Evolutionary conservation across 1,140 invertebrate genomes (phyloP).

Genomic region (Stegodyphus mimosarum): DNA sequence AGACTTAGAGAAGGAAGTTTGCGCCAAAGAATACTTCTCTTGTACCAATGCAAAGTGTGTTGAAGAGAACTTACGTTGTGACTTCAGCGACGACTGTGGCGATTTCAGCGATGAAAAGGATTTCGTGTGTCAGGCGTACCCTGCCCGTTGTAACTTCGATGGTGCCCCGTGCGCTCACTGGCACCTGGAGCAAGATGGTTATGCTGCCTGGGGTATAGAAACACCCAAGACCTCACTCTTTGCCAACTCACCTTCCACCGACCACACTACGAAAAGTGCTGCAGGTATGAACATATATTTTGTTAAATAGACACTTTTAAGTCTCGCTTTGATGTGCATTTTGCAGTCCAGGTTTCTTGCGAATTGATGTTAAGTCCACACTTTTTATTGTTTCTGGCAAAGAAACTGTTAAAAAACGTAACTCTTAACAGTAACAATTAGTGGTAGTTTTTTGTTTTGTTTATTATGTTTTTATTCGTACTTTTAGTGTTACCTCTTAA

Average conservation of each 20-base stretch:
- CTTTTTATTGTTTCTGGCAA: no score
- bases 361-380: no score
- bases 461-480: no score
- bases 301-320: no score
- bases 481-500: no score
- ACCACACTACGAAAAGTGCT: constrained; percentile 17
- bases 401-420: no score
- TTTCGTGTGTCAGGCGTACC: constrained; percentile 21
- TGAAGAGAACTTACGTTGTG: constrained; percentile 9
- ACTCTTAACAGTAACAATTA: no score
- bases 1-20: constrained; percentile 2
- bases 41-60: constrained; percentile 48
- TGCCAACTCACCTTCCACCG: neutral
- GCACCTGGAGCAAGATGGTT: neutral
- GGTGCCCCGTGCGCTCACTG: neutral
- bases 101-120: constrained; percentile 49
- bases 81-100: constrained; percentile 41
- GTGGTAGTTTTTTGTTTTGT: no score
- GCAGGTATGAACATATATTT: neutral
- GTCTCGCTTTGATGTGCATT: no score
- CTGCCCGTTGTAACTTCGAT: constrained; percentile 40
- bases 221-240: neutral
- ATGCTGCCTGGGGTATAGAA: neutral
- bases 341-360: no score
- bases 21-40: constrained; percentile 11